Base-by-base conservation (phyloP, 92 coral and sea anemone species). In the Zoanthus sociatus region DNA sequence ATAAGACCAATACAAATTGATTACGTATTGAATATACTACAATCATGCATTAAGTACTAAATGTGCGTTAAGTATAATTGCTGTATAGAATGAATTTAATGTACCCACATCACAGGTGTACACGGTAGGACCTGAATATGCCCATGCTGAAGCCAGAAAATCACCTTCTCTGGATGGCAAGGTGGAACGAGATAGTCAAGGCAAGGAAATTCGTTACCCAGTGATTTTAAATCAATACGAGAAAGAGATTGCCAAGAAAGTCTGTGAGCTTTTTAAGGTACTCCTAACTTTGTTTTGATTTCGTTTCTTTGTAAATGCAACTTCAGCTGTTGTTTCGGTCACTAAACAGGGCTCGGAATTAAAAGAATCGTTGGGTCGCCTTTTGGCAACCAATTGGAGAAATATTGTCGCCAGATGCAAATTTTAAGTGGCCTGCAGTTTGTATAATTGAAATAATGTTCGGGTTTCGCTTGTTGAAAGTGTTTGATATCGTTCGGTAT, bases 141-240 rank as follows among this genome's bases (percentile, higher is more conserved):
- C 98, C 18, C 99, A 97, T 83, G 99, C 99, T 14, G 99, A 97
- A 71, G 99, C 99, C 8, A 92, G 99, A 58, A 97, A 97, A 84
- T 97, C 99, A 13, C 99, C 99, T 3, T 97, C 99, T 14, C 91
- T 97, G 79, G 99, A 97, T 77, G 99, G 99, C 54, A 97, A 97
- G 87, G 99, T 97, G 67, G 99, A 97, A 55, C 86, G 99, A 15
- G 99, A 97, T 63, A 87, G 89, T 48, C 99, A 97, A 85, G 99
- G 99, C 75, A 97, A 97, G 79, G 99, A 97, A 78, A 97, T 96
- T 46, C 96, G 98, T 42, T 96, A 96, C 67, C 98, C 98, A 60
- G 98, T 96, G 5, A 96, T 96, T 66, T 92, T 96, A 20, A 94
- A 95, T 68, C 95, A 94, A 33, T 92, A 91, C 84, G 98, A 96